phyloP scores from a whole-genome alignment of 2,797 vertebrate species.

The Scomberomorus guttatus region DNA sequence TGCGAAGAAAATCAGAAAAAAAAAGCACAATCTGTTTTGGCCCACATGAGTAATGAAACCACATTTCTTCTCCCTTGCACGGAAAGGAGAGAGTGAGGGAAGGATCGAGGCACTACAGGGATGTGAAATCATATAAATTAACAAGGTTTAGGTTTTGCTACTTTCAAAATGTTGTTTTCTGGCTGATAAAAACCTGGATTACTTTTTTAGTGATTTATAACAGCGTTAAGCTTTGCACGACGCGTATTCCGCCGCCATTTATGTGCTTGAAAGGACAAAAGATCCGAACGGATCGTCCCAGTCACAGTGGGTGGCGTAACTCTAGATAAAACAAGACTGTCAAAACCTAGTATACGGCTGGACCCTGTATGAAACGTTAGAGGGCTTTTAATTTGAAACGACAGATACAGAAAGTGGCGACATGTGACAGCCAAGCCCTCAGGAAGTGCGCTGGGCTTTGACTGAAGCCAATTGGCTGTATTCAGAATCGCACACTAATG shows the following conservation, averaged over 20 bases:
- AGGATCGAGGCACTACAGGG: conserved; percentile 17
- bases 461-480: too few species aligned
- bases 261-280: conserved; percentile 42
- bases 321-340: conserved; percentile 29
- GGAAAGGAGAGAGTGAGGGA: conserved; percentile 45
- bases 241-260: conserved; percentile 21
- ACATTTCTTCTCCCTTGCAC: conserved; percentile 71
- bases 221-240: conserved; percentile 25
- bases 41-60: conserved; percentile 74
- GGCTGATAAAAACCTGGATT: conserved; percentile 36
- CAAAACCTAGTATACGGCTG: too few species aligned
- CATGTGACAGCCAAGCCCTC: too few species aligned
- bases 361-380: too few species aligned
- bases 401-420: too few species aligned
- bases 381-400: too few species aligned
- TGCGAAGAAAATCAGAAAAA: conserved; percentile 61
- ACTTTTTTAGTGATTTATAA: conserved; percentile 60
- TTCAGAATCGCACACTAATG: too few species aligned
- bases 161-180: conserved; percentile 48
- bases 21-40: conserved; percentile 73
- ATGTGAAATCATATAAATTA: conserved; percentile 65
- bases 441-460: too few species aligned
- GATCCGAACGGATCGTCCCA: conserved; percentile 34
- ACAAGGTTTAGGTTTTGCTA: conserved; percentile 38
- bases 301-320: conserved; percentile 60